These are phyloP conservation scores for Scrobipalpa atriplicella DNA, from an alignment of 2,888 invertebrate genomes.

Conservation along the genomic window DNA sequence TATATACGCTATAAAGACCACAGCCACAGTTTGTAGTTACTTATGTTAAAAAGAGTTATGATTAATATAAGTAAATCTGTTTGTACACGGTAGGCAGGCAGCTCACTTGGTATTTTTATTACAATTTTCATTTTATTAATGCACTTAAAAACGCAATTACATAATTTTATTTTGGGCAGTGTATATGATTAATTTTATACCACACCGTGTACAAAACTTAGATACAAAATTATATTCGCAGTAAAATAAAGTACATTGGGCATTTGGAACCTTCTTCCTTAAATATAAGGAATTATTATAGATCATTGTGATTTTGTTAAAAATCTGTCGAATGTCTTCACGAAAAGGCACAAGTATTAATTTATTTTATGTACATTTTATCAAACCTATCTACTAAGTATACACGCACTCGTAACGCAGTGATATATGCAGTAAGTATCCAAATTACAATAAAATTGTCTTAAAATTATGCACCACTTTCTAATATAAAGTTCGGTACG, in stretches of 20 bases:
- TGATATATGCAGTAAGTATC: conserved; percentile 54
- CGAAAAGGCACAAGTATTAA: conserved; percentile 67
- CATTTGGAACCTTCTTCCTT: conserved; percentile 45
- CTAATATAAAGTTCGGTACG: conserved; percentile 49
- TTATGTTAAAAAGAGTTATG: conserved; percentile 46
- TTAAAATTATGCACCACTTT: conserved; percentile 61
- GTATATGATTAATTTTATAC: background rate
- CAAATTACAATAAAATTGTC: conserved; percentile 47
- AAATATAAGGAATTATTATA: conserved; percentile 35
- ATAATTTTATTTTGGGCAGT: background rate
- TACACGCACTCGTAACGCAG: conserved; percentile 42
- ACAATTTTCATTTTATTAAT: background rate
- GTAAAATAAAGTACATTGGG: conserved; percentile 40
- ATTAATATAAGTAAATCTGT: conserved; percentile 33
- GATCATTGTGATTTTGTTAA: conserved; percentile 34
- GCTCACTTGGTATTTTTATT: background rate
- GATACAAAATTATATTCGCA: background rate
- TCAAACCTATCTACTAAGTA: background rate
- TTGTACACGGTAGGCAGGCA: conserved; percentile 1
- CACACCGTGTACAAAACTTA: conserved; percentile 29
- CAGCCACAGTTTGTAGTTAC: conserved; percentile 66
- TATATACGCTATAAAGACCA: conserved; percentile 47
- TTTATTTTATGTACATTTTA: conserved; percentile 31
- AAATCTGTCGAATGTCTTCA: conserved; percentile 36
- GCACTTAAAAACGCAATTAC: background rate